Evolutionary conservation across 2,888 invertebrate species (phyloP), one percentile per base, ranked within the genome.

Genomic region (Lasioglossum leucozonium): DNA sequence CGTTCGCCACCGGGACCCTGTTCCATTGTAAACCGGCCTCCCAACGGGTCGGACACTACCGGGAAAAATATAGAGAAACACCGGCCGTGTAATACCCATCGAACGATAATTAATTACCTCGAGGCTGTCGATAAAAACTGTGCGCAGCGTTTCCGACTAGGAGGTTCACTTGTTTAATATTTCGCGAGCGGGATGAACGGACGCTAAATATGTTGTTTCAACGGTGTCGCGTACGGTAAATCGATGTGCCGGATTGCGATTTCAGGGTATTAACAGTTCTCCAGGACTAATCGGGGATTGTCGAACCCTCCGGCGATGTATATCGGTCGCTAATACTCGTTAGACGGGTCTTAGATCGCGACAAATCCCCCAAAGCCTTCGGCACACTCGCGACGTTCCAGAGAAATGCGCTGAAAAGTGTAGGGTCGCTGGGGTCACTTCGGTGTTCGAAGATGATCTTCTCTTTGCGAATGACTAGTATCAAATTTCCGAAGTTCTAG

Each of bases 101-200:
- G 71, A 69, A 44, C 71, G 84, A 79, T 84, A 84, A 84, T 85
- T 84, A 85, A 84, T 85, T 79, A 76, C 79, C 84, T 13, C 78
- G 44, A 0, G 58, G n/a, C 84, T 85, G 84, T 82, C 83, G 83
- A 83, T 83, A 83, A 83, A 83, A 83, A 83, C 83, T 83, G 82
- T 40, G 82, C 75, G 47, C 26, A 34, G 1, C 65, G 34, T 0
- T 16, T 22, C 67, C 42, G 26, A 77, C 72, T 55, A 69, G 44
- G 82, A 51, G 34, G 37, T 37, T 30, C 51, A 13, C 37, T 47
- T 62, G 16, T 62, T 55, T 67, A 69, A 67, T 73, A 44, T 40
- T 42, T 55, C 69, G 30, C 16, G 37, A 51, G 34, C 47, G 26
- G 13, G 16, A 42, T 30, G 44, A 5, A 30, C 71, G 26, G 65